Evolutionary conservation across 2,113 vertebrate genomes (phyloP).

Genomic region (Miniopterus natalensis): DNA sequence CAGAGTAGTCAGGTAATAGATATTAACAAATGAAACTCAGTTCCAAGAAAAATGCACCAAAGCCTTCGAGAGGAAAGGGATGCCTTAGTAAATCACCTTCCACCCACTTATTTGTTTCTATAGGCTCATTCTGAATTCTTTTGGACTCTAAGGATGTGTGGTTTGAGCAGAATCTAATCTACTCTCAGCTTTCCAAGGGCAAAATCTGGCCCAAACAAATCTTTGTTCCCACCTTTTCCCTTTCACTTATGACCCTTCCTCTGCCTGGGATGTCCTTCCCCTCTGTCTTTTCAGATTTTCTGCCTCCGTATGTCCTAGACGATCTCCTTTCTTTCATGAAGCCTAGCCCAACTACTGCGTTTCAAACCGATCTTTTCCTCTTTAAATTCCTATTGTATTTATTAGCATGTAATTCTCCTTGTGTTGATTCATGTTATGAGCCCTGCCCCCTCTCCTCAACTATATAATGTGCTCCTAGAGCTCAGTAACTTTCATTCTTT

Average conservation of each 20-base stretch:
- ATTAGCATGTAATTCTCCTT: background rate
- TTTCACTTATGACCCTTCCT: background rate
- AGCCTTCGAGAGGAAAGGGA: background rate
- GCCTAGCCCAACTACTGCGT: background rate
- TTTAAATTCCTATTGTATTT: background rate
- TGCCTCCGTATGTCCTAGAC: background rate
- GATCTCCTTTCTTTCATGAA: background rate
- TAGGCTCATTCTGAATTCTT: background rate
- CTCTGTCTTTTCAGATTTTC: background rate
- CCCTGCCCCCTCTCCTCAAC: background rate
- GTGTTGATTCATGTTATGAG: background rate
- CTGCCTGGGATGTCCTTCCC: background rate
- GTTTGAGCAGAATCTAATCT: background rate
- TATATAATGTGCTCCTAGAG: background rate
- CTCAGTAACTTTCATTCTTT: background rate
- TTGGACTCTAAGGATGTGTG: background rate
- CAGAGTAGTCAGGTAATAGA: background rate
- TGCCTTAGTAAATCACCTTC: background rate
- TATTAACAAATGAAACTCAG: background rate
- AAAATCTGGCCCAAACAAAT: background rate
- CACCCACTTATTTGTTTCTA: background rate
- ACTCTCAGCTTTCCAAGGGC: background rate
- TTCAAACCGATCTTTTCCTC: background rate
- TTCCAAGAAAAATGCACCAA: constrained; percentile 39
- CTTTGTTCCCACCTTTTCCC: background rate